Evolutionary conservation across 2,113 vertebrate species (phyloP).

Genomic region (Reinhardtius hippoglossoides): DNA sequence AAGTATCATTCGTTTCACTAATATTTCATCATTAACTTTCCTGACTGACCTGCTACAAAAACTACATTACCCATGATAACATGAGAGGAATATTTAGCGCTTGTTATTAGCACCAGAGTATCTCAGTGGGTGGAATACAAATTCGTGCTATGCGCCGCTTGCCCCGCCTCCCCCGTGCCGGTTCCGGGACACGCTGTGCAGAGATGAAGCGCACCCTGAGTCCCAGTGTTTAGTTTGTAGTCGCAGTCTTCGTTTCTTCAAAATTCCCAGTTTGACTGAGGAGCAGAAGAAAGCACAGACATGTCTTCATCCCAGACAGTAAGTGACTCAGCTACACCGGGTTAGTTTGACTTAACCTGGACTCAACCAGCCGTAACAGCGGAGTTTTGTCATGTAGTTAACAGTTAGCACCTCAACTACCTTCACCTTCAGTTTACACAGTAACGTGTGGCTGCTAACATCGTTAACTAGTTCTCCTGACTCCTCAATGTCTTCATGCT

Average conservation of each 20-base stretch:
- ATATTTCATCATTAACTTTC: background rate
- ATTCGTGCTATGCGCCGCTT: conserved; percentile 11
- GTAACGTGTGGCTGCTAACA: background rate
- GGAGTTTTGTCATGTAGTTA: background rate
- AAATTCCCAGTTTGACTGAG: background rate
- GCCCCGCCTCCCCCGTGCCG: background rate
- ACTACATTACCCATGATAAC: conserved; percentile 45
- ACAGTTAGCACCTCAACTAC: conserved; percentile 1
- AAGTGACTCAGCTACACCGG: conserved; percentile 19
- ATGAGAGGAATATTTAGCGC: background rate
- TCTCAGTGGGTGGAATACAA: background rate
- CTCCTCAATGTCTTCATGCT: background rate
- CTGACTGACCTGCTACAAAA: background rate
- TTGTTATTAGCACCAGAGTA: accelerated
- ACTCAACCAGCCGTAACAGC: no score
- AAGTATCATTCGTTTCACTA: no score
- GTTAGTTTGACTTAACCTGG: no score
- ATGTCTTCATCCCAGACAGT: conserved; percentile 70
- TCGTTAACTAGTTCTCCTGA: background rate
- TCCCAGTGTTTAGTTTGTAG: no score
- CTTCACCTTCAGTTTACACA: background rate
- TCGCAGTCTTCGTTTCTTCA: background rate
- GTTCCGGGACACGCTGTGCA: background rate
- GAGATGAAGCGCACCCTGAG: background rate
- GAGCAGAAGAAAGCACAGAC: background rate